Evolutionary conservation across 2,888 invertebrate genomes (phyloP).

Genomic region (Anoncus sp.): DNA sequence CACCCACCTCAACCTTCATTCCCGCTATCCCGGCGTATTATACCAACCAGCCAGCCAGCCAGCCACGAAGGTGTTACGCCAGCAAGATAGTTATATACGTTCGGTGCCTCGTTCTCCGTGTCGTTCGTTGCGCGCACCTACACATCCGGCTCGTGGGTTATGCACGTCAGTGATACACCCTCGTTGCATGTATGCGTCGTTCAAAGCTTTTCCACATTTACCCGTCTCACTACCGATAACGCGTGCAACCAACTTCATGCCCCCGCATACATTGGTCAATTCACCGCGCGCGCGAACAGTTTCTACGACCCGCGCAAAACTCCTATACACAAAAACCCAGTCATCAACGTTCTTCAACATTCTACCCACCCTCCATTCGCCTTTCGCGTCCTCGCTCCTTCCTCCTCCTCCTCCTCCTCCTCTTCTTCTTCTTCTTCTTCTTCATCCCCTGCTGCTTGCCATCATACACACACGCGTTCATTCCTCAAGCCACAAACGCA

Average conservation of each 20-base stretch:
- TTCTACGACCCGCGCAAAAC: conserved; percentile 33
- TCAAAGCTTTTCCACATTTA: conserved; percentile 18
- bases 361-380: conserved; percentile 18
- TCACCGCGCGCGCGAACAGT: conserved; percentile 15
- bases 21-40: conserved; percentile 42
- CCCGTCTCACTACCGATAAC: conserved; percentile 6
- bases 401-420: no score
- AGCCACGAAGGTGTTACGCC: conserved; percentile 65
- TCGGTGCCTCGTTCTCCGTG: conserved; percentile 22
- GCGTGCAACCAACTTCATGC: conserved; percentile 48
- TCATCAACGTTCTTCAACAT: conserved; percentile 29
- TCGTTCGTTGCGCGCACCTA: conserved; percentile 25
- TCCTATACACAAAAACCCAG: conserved; percentile 32
- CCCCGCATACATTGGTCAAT: conserved; percentile 16
- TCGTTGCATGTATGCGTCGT: neutral
- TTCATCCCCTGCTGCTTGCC: conserved; percentile 31
- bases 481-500: conserved; percentile 37
- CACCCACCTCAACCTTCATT: no score
- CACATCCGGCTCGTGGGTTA: conserved; percentile 20
- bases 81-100: conserved; percentile 50
- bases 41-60: conserved; percentile 57
- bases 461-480: no score
- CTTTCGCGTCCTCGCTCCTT: conserved; percentile 20
- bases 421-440: no score
- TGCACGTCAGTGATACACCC: conserved; percentile 2